Conservation (phyloP, 2,888 invertebrate genomes). For the Acleris literana region DNA sequence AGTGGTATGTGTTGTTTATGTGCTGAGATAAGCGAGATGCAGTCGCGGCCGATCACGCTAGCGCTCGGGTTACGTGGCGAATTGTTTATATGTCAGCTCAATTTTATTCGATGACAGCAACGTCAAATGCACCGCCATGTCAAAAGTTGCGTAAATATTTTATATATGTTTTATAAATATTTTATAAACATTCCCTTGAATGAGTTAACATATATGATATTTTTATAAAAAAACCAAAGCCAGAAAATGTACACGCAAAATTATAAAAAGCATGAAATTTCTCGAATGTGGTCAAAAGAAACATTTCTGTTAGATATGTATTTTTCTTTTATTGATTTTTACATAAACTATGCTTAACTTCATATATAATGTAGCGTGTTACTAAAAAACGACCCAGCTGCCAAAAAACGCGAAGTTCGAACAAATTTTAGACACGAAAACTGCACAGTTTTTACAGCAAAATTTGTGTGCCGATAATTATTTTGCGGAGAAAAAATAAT, state of each 20-base stretch:
- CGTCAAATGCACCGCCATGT: not conserved
- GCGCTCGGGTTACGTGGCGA: conserved; percentile 58
- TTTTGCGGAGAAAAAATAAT: conserved; percentile 6
- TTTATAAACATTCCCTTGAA: too few species aligned
- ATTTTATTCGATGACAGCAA: conserved; percentile 1
- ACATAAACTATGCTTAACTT: not conserved
- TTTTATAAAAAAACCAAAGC: too few species aligned
- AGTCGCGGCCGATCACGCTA: conserved; percentile 48
- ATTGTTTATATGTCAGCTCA: conserved; percentile 41
- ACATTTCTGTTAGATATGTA: too few species aligned
- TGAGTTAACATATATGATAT: too few species aligned
- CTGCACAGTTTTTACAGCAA: conserved; percentile 13
- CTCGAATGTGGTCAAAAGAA: too few species aligned
- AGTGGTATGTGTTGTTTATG: conserved; percentile 71
- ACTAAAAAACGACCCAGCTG: not conserved
- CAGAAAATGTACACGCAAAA: too few species aligned
- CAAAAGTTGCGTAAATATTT: not conserved
- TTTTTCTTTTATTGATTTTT: not conserved
- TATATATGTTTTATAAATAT: not conserved
- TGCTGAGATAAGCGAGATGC: conserved; percentile 60
- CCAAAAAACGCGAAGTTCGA: conserved; percentile 50
- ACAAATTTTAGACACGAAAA: conserved; percentile 26
- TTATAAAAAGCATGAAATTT: too few species aligned
- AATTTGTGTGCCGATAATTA: conserved; percentile 26
- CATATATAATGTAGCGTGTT: not conserved